Base-by-base conservation (phyloP, 2,888 invertebrate species). In the Spodoptera picta region DNA sequence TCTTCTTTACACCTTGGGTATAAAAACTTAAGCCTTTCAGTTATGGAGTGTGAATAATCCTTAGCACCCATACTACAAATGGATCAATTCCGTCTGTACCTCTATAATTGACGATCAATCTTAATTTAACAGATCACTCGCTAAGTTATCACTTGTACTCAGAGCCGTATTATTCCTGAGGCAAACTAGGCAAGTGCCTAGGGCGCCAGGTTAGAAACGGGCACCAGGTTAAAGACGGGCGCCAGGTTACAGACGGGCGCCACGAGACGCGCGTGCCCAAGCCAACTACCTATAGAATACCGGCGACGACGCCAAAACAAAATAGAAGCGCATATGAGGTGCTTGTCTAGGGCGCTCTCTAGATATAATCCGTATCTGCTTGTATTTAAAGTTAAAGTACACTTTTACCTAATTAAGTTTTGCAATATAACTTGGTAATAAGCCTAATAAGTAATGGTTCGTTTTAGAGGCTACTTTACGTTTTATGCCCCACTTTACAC, bases 341-440 rank as follows among this genome's bases (percentile, higher is more conserved):
- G 19, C 19, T 19, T 2, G 19, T 1, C 19, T 19, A 19, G 19
- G 19, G 19, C 19, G 19, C 19, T 19, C 19, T 19, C 19, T 19
- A 19, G 2, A 19, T 19, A 19, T 19, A 19, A 19, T 19, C 19
- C 19, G 19, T 19, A 19, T 19, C 19, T 19, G 19, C 23, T 66
- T n/a, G 44, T 19, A 60, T 50, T 70, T 11, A 70, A 65, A 70
- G 41, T 9, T 36, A 46, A 36, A 23, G 49, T 9, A 44, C 24
- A 44, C 5, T 14, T 59, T 69, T 43, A 58, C 47, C 54, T 56
- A 55, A 59, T 64, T 55, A 51, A 48, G 55, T 46, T 47, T 60
- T 36, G 24, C 24, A 46, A 46, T 56, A 63, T 69, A 31, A 53
- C 4, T 7, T 7, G 11, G 36, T 36, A 36, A 36, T 36, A 9